Evolutionary conservation across 2,113 vertebrate genomes (phyloP).

Genomic region (Elgaria multicarinata): DNA sequence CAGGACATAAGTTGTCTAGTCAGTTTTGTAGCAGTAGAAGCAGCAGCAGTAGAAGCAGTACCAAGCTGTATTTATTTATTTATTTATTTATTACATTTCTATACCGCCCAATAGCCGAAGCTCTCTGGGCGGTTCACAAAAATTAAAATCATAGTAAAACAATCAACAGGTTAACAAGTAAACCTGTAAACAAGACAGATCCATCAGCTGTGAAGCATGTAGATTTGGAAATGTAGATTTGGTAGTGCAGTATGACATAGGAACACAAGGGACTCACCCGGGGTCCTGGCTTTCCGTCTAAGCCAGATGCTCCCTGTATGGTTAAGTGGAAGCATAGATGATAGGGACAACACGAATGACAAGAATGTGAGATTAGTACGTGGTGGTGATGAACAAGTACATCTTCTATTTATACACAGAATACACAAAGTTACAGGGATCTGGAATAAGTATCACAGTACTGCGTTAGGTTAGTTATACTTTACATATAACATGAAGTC

Average conservation of each 20-base stretch:
- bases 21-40: neutral
- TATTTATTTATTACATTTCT: too few species aligned
- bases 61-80: too few species aligned
- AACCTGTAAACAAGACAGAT: fast-evolving
- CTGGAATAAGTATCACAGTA: constrained; percentile 65
- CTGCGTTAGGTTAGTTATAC: constrained; percentile 77
- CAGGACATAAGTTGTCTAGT: fast-evolving
- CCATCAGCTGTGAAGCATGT: neutral
- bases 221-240: neutral
- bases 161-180: too few species aligned
- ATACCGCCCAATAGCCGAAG: too few species aligned
- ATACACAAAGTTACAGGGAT: constrained; percentile 63
- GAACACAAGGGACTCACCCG: constrained; percentile 93
- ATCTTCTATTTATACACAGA: constrained; percentile 72
- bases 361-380: constrained; percentile 98
- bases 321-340: constrained; percentile 85
- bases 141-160: too few species aligned
- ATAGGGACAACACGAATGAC: constrained; percentile 90
- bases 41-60: neutral
- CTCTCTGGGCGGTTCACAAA: too few species aligned
- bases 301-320: constrained; percentile 99
- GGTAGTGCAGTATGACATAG: constrained; percentile 41
- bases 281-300: constrained; percentile 98
- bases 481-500: constrained; percentile 66
- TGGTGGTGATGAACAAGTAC: constrained; percentile 77